Percentiles rank a stretch among this genome's conserved stretches.
Evolutionary conservation across 2,797 vertebrate genomes (phyloP).

Genomic region (Ispidina picta): DNA sequence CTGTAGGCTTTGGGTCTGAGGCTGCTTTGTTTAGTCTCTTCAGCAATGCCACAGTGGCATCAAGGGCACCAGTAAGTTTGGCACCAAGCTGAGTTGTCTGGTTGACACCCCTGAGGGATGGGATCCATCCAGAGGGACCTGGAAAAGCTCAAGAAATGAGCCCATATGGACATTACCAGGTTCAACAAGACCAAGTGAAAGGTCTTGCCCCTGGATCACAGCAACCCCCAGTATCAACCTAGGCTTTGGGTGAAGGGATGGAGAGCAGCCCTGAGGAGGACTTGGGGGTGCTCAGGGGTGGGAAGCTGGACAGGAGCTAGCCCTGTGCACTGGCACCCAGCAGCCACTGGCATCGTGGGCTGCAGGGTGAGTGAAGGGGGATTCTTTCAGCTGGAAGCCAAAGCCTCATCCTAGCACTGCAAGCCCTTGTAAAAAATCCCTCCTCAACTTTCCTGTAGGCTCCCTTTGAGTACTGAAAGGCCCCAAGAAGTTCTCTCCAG

Average conservation of each 20-base stretch:
- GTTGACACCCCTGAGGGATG: background rate
- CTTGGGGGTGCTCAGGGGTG: background rate
- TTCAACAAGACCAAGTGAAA: background rate
- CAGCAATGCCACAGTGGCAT: background rate
- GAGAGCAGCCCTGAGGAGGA: background rate
- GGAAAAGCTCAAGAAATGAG: background rate
- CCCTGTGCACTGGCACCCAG: too few species aligned
- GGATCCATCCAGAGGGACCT: background rate
- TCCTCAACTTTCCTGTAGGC: background rate
- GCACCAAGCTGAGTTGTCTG: background rate
- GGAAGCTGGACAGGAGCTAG: too few species aligned
- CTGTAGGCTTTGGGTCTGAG: background rate
- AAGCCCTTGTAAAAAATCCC: background rate
- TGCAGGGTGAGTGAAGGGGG: background rate
- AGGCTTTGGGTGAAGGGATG: background rate
- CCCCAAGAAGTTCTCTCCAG: background rate
- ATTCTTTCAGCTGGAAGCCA: background rate
- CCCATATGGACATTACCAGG: background rate
- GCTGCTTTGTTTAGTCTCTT: background rate
- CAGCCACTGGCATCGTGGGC: background rate
- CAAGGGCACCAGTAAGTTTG: background rate
- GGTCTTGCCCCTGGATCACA: background rate
- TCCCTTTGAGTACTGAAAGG: background rate
- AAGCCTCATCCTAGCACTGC: background rate
- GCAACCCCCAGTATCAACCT: background rate